A percentile compares a stretch with the other conserved stretches of the same genome.
phyloP scores from a whole-genome alignment of 2,888 invertebrate genomes.

The Stictocephala bisonia region DNA sequence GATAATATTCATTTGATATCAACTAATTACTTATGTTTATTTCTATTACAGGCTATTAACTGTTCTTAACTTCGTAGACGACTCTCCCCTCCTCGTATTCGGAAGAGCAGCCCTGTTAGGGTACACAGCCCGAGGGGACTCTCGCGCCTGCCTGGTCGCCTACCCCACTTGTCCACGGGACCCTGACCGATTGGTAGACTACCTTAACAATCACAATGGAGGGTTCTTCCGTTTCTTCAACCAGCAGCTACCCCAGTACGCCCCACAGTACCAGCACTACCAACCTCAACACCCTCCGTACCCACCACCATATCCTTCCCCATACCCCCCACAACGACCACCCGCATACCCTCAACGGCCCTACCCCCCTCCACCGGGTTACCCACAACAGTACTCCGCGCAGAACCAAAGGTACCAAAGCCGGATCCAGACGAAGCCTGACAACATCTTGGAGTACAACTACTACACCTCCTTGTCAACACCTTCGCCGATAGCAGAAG shows the following conservation, averaged over 20 bases:
- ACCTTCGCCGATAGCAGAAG: neutral
- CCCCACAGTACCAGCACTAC: constrained; percentile 50
- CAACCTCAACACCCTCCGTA: constrained; percentile 30
- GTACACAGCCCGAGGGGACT: constrained; percentile 73
- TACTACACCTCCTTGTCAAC: constrained; percentile 33
- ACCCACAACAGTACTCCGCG: constrained; percentile 50
- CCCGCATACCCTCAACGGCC: constrained; percentile 42
- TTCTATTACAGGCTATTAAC: constrained; percentile 69
- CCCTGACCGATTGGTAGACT: constrained; percentile 77
- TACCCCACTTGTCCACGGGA: constrained; percentile 81
- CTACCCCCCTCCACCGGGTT: constrained; percentile 20
- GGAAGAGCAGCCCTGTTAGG: constrained; percentile 82
- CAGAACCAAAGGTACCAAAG: constrained; percentile 49
- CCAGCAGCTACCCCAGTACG: constrained; percentile 53
- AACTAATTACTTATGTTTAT: no score
- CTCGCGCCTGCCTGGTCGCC: constrained; percentile 71
- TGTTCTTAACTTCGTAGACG: constrained; percentile 67
- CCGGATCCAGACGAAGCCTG: constrained; percentile 38
- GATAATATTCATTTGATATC: no score
- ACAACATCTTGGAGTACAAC: constrained; percentile 28
- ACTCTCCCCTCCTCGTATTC: constrained; percentile 77
- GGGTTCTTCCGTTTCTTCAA: constrained; percentile 85
- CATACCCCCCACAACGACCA: constrained; percentile 5
- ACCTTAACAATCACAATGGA: constrained; percentile 87
- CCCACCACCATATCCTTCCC: constrained; percentile 2